These are phyloP conservation scores for Cancer borealis DNA, from an alignment of 2,888 invertebrate species.

Conservation along the genomic window DNA sequence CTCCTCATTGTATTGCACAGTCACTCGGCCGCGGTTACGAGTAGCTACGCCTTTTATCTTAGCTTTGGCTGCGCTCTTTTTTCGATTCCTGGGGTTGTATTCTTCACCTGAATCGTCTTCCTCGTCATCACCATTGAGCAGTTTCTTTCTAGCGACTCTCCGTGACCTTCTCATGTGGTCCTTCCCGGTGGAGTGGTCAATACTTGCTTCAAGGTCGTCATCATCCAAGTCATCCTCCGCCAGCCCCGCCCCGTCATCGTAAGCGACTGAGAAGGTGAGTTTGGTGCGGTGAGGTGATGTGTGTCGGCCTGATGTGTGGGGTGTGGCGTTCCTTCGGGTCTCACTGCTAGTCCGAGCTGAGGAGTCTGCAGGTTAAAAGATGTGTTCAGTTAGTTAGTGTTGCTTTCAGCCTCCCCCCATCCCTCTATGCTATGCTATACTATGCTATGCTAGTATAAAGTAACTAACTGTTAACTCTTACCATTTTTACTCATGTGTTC, in stretches of 20 bases:
- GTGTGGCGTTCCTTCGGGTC: slow-evolving; percentile 1
- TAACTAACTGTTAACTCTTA: neutral
- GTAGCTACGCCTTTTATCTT: slow-evolving; percentile 71
- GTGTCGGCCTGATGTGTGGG: slow-evolving; percentile 58
- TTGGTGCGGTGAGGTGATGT: slow-evolving; percentile 53
- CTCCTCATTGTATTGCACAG: slow-evolving; percentile 70
- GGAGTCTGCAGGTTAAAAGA: neutral
- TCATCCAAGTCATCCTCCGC: slow-evolving; percentile 46
- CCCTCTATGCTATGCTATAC: neutral
- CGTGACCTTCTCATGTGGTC: slow-evolving; percentile 70
- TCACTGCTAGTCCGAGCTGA: slow-evolving; percentile 38
- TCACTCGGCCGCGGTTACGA: slow-evolving; percentile 65
- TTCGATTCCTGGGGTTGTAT: slow-evolving; percentile 63
- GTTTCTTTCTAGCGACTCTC: slow-evolving; percentile 71
- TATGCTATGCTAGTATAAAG: neutral
- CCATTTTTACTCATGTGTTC: neutral
- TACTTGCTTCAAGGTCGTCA: slow-evolving; percentile 62
- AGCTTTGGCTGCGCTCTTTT: slow-evolving; percentile 28
- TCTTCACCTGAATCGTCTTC: slow-evolving; percentile 72
- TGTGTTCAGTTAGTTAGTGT: neutral
- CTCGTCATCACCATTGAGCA: slow-evolving; percentile 58
- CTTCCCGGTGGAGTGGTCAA: slow-evolving; percentile 36
- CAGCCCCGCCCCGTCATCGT: slow-evolving; percentile 36
- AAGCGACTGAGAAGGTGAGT: slow-evolving; percentile 49
- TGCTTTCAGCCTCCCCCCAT: neutral